Evolutionary conservation across 1,140 invertebrate genomes (phyloP), one percentile per base, ranked within the genome.

Genomic region (Cephus cinctus): DNA sequence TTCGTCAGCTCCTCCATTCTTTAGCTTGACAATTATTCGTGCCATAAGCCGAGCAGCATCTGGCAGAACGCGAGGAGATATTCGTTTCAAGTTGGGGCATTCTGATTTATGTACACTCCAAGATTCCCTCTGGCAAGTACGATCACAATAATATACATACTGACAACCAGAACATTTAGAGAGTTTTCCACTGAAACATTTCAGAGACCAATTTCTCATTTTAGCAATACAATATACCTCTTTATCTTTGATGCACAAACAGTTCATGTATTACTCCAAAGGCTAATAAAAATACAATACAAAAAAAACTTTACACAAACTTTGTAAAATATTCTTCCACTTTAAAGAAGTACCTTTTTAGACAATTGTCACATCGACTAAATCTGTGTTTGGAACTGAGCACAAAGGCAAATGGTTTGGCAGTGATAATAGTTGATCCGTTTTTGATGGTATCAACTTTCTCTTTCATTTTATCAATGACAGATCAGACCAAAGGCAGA

Each of bases 81-180:
- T 76, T 52, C 77, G 77, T 59, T 85, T 86, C 15, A 92, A 79
- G 59, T 84, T 84, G 21, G 77, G 60, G 67, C 90, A 92, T 76
- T 93, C 90, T 60, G 72, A 70, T 71, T 87, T 91, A 61, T 93
- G 90, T 47, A 86, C 77, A 11, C 60, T 56, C 90, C 90, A 93
- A 2, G 83, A 83, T 52, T 83, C 77, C 63, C 78, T 85, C 63
- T 93, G 90, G 69, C 90, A 93, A 38, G 61, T 62, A 21, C 80
- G 80, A 43, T 84, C 83, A 63, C 90, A 93, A 54, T 92, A 93
- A 65, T 85, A 81, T 2, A 89, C 86, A 65, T 85, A 89, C n/a
- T 85, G 80, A 67, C 89, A 92, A n/a, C 79, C 85, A 1, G 86
- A 84, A 70, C 89, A 92, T 73, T 87, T 90, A 2, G 81, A 71